A percentile compares a stretch with the other conserved stretches of the same genome.
Conservation (phyloP, 1,140 invertebrate genomes). For the Trichomalopsis sarcophagae region DNA sequence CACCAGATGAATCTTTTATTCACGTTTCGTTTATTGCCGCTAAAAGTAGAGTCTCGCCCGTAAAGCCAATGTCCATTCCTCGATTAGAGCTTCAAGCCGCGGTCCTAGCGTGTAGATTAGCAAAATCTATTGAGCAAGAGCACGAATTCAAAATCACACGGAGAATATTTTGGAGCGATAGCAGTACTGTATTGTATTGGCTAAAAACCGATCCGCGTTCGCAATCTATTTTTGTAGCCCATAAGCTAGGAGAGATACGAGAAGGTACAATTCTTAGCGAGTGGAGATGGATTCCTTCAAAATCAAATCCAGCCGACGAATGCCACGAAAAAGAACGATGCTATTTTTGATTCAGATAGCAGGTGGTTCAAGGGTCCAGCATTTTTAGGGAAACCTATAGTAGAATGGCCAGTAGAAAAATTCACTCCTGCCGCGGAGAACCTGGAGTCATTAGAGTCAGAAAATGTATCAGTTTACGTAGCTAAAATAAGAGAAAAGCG, state of each 20-base stretch:
- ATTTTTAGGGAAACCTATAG: slow-evolving; percentile 43
- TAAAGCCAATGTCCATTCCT: no score
- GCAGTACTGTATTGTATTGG: no score
- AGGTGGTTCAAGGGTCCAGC: slow-evolving; percentile 55
- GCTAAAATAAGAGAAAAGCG: no score
- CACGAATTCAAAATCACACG: no score
- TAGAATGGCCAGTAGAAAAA: neutral
- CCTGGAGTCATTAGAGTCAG: no score
- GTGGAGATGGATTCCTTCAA: slow-evolving; percentile 58
- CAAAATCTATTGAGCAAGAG: no score
- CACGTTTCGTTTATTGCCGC: slow-evolving; percentile 37
- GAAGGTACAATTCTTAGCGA: slow-evolving; percentile 49
- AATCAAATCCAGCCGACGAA: slow-evolving; percentile 62
- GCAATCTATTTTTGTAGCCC: slow-evolving; percentile 68
- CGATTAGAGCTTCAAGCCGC: no score
- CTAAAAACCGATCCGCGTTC: slow-evolving; percentile 43
- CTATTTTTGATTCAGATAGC: neutral
- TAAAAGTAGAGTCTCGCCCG: no score
- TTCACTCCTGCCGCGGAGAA: neutral
- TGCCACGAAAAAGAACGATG: slow-evolving; percentile 40
- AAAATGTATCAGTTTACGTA: no score
- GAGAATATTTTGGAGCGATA: no score
- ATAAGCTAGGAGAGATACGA: slow-evolving; percentile 68
- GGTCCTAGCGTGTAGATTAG: no score
- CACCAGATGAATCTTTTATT: neutral